These are phyloP conservation scores for Acrocephalus arundinaceus DNA, from an alignment of 2,113 vertebrate species.

Conservation along the genomic window DNA sequence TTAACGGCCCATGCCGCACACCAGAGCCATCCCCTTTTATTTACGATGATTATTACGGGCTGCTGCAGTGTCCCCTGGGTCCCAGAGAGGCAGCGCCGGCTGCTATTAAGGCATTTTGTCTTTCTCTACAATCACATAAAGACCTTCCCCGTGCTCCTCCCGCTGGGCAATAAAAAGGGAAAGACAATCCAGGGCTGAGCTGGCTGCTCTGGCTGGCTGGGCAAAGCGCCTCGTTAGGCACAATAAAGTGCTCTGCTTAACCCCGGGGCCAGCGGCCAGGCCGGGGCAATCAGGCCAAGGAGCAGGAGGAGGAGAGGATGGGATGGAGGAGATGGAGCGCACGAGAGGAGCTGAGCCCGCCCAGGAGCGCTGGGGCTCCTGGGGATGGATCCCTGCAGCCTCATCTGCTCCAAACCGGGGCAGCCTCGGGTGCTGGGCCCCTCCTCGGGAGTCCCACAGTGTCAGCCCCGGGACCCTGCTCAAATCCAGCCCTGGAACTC, in stretches of 20 bases:
- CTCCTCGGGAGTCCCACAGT: no score
- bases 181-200: neutral
- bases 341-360: neutral
- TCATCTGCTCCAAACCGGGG: rapidly evolving
- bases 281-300: neutral
- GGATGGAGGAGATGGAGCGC: rapidly evolving
- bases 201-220: conserved; percentile 9
- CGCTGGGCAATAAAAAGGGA: conserved; percentile 43
- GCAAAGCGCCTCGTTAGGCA: conserved; percentile 13
- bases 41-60: conserved; percentile 56
- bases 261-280: neutral
- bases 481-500: neutral
- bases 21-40: conserved; percentile 53
- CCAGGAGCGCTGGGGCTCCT: rapidly evolving
- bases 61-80: conserved; percentile 38
- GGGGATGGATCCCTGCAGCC: rapidly evolving
- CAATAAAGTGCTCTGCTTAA: neutral
- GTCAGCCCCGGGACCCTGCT: no score
- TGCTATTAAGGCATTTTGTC: conserved; percentile 68
- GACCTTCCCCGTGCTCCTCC: conserved; percentile 39
- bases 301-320: neutral
- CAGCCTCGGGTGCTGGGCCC: neutral
- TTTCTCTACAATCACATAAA: conserved; percentile 59
- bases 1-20: conserved; percentile 23
- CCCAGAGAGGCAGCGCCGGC: conserved; percentile 18